phyloP scores from a whole-genome alignment of 2,888 invertebrate species.

The Plutella xylostella region DNA sequence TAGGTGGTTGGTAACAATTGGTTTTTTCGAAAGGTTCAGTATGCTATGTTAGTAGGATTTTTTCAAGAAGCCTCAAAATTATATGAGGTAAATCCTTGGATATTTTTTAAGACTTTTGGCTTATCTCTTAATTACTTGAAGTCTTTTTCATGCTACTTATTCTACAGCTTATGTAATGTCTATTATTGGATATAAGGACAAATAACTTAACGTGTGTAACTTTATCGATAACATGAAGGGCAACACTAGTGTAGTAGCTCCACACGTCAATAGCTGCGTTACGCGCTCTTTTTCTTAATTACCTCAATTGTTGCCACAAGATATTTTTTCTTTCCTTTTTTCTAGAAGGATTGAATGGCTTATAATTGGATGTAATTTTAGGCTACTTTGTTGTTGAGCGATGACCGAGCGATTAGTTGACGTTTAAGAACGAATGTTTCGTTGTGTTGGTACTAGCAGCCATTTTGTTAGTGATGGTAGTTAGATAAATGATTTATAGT shows the following conservation, averaged over 20 bases:
- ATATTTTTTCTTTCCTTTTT: slow-evolving; percentile 47
- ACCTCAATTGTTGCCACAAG: slow-evolving; percentile 52
- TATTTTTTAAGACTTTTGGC: no score
- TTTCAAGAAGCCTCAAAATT: no score
- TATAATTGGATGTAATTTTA: slow-evolving; percentile 69
- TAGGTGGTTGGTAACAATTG: no score
- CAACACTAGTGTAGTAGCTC: slow-evolving; percentile 13
- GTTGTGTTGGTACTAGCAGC: slow-evolving; percentile 41
- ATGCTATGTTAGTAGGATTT: no score
- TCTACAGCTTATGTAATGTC: no score
- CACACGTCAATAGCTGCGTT: slow-evolving; percentile 54
- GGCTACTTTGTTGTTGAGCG: slow-evolving; percentile 55
- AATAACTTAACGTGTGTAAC: neutral
- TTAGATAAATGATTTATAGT: slow-evolving; percentile 48
- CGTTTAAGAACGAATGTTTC: slow-evolving; percentile 47
- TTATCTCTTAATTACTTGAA: no score
- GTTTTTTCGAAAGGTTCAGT: no score
- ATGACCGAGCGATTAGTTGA: slow-evolving; percentile 46
- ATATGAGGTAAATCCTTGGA: no score
- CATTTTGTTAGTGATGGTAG: slow-evolving; percentile 44
- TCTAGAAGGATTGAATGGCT: slow-evolving; percentile 62
- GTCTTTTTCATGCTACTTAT: no score
- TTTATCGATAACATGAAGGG: no score
- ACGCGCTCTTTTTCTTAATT: slow-evolving; percentile 62
- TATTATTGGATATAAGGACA: neutral